Conservation (phyloP, 2,113 vertebrate species). For the Noturus placidus region DNA sequence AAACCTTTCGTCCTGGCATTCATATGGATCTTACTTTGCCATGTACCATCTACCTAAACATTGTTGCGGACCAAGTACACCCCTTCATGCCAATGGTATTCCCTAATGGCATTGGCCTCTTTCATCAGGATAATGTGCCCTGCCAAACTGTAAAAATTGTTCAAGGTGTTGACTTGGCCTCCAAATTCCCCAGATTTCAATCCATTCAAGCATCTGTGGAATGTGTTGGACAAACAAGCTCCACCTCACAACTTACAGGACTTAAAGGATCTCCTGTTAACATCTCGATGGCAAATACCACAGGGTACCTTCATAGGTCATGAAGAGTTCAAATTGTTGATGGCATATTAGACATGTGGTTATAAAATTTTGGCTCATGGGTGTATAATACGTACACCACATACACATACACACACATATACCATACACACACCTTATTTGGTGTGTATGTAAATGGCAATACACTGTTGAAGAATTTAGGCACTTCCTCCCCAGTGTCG, state of each 20-base stretch:
- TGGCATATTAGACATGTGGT: background rate
- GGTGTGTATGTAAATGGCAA: conserved; percentile 74
- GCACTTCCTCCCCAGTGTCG: conserved; percentile 83
- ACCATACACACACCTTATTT: conserved; percentile 78
- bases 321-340: background rate
- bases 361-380: background rate
- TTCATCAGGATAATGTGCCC: background rate
- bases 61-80: background rate
- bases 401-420: background rate
- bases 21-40: background rate
- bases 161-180: background rate
- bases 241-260: background rate
- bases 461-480: conserved; percentile 75
- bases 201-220: background rate
- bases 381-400: background rate
- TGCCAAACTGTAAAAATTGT: background rate
- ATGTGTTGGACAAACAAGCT: background rate
- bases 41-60: background rate
- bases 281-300: background rate
- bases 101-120: background rate
- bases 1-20: no score
- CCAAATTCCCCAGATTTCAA: background rate
- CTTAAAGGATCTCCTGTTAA: background rate
- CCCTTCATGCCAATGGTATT: no score
- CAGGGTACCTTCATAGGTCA: background rate